Evolutionary conservation across 1,140 invertebrate species (phyloP), one percentile per base, ranked within the genome.

Genomic region (Tetramorium alpestre): DNA sequence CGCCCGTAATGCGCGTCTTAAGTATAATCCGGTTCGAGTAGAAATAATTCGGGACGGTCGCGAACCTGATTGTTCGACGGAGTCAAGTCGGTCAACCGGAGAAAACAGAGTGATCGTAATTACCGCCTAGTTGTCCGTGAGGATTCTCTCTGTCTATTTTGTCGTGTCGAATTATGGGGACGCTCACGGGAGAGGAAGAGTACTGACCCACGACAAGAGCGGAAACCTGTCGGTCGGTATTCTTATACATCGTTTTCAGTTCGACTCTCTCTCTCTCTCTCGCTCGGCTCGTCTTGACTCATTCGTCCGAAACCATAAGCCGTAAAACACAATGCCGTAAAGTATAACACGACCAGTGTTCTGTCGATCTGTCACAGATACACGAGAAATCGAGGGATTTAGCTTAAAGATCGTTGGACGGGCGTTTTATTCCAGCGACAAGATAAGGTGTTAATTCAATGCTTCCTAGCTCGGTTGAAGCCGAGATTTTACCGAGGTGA

Each of bases 381-480:
- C 25, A 38, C 33, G 41, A 16, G 72, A 84, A 60, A 80, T 18
- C 47, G 25, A 44, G 47, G n/a, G 77, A 49, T 51, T 28, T 49
- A n/a, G 81, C 78, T 88, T 82, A 88, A 86, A 70, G 62, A 38
- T 78, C 76, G 60, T 88, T 87, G 81, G 60, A 65, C 78, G 84
- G 67, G 54, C 11, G 60, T 81, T 54, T 85, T 82, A 65, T 75
- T 87, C 60, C 65, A 70, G 75, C 67, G 87, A 87, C 60, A 76
- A 89, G 92, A 93, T 93, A 89, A 89, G 22, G 69, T 82, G 89
- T 93, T 93, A 93, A 93, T 94, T 93, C 88, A 89, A 93, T 93
- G 93, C 92, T 92, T 94, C 93, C 93, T 93, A 89, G 91, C 90
- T 90, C 73, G 72, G 54, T 85, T 54, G 11, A 85, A 62, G 70